Percentiles rank a stretch among this genome's conserved stretches.
These are phyloP conservation scores for Labeo catla DNA, from an alignment of 2,113 vertebrate genomes.

Conservation along the genomic window DNA sequence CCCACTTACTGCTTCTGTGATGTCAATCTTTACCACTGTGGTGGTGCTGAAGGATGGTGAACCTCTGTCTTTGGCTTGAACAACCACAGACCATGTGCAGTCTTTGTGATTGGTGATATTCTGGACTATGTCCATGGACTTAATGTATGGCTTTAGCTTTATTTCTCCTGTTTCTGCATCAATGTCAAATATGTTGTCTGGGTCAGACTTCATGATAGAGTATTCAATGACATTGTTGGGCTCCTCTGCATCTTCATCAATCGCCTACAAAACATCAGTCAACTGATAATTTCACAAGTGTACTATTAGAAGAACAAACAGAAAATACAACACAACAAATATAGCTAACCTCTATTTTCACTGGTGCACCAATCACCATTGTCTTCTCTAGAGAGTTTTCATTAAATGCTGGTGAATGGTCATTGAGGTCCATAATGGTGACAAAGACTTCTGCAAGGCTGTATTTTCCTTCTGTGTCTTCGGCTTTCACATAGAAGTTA, in stretches of 20 bases:
- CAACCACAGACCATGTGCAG: slow-evolving; percentile 91
- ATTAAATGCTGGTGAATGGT: slow-evolving; percentile 90
- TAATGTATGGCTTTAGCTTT: slow-evolving; percentile 91
- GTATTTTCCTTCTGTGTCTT: slow-evolving; percentile 91
- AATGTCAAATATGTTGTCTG: slow-evolving; percentile 94
- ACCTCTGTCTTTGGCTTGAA: slow-evolving; percentile 92
- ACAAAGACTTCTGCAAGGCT: slow-evolving; percentile 94
- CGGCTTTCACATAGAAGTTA: slow-evolving; percentile 94
- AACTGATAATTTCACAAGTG: not conserved
- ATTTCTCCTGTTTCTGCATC: slow-evolving; percentile 90
- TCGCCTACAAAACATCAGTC: slow-evolving; percentile 76
- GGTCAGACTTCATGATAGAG: slow-evolving; percentile 93
- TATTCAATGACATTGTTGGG: slow-evolving; percentile 98
- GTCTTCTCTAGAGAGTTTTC: slow-evolving; percentile 89
- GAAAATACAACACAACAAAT: not conserved
- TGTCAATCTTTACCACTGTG: slow-evolving; percentile 91
- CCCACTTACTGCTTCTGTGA: slow-evolving; percentile 90
- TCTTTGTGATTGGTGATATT: slow-evolving; percentile 88
- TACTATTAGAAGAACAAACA: not conserved
- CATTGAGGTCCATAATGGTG: slow-evolving; percentile 90
- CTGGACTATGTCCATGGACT: slow-evolving; percentile 90
- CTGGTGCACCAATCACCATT: slow-evolving; percentile 87
- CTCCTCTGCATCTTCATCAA: slow-evolving; percentile 92
- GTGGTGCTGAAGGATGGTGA: slow-evolving; percentile 95
- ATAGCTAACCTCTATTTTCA: slow-evolving; percentile 89